Conservation (phyloP, 2,797 vertebrate species). For the Podarcis siculus region DNA sequence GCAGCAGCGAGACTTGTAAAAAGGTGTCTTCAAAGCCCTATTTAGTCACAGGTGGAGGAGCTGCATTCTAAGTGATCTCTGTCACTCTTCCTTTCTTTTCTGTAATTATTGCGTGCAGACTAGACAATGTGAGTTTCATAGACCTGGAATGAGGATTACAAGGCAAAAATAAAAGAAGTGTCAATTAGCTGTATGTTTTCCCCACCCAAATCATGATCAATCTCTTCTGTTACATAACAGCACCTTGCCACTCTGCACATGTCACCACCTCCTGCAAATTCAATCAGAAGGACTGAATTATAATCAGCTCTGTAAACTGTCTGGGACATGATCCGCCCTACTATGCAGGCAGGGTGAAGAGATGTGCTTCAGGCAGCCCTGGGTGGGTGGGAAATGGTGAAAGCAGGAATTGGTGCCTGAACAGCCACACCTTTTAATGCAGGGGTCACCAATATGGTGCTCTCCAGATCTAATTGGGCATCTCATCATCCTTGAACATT, state of each 20-base stretch:
- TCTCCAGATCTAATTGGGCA: not conserved
- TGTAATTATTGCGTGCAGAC: too few relatives aligned
- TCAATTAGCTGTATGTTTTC: rapidly evolving
- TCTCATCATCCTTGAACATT: too few relatives aligned
- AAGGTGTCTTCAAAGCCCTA: too few relatives aligned
- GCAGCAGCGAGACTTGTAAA: too few relatives aligned
- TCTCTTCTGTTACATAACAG: not conserved
- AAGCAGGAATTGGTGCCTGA: too few relatives aligned
- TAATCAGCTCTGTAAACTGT: not conserved
- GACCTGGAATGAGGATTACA: not conserved
- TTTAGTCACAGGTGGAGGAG: too few relatives aligned
- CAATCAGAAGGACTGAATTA: not conserved
- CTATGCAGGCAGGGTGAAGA: not conserved
- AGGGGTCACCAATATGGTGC: too few relatives aligned
- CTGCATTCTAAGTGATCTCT: too few relatives aligned
- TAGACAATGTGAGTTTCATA: not conserved
- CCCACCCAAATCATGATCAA: not conserved
- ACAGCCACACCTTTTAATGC: not conserved
- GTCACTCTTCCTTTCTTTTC: too few relatives aligned
- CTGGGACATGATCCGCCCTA: too few relatives aligned
- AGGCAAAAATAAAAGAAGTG: not conserved
- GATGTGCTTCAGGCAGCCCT: too few relatives aligned
- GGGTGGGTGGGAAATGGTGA: too few relatives aligned
- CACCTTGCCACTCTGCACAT: not conserved
- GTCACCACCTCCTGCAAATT: not conserved